Conservation (phyloP, 2,113 vertebrate species). For the Perca fluviatilis region DNA sequence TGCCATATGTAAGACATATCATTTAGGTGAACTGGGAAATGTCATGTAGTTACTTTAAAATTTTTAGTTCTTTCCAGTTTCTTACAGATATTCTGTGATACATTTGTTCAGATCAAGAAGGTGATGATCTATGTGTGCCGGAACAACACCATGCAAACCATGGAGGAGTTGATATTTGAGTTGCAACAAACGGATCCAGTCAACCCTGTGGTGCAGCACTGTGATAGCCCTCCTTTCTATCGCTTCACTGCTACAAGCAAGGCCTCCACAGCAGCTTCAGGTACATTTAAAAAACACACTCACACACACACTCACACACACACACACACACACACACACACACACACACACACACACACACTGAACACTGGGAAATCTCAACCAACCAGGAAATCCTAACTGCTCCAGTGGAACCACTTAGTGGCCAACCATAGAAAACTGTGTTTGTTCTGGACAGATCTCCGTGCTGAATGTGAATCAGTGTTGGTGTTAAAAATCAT, state of each 20-base stretch:
- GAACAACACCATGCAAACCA: conserved; percentile 96
- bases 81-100: neutral
- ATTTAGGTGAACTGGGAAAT: conserved; percentile 7
- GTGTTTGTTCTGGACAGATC: conserved; percentile 6
- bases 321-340: too few relatives aligned
- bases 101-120: conserved; percentile 92
- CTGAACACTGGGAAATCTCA: neutral
- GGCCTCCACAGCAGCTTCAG: conserved; percentile 89
- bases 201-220: conserved; percentile 96
- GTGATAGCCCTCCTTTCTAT: conserved; percentile 97
- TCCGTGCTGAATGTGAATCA: neutral
- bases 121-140: conserved; percentile 96
- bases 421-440: neutral
- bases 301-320: too few relatives aligned
- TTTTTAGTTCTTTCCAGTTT: neutral
- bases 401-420: conserved; percentile 6
- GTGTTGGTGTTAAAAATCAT: conserved; percentile 12
- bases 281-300: conserved; percentile 80
- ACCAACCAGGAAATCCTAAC: conserved; percentile 19
- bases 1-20: conserved; percentile 89
- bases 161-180: conserved; percentile 97
- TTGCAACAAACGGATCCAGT: conserved; percentile 96
- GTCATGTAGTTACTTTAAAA: neutral
- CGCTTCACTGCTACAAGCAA: conserved; percentile 94
- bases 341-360: too few relatives aligned